phyloP scores from a whole-genome alignment of 2,888 invertebrate species.

The Acanthosepion pharaonis region DNA sequence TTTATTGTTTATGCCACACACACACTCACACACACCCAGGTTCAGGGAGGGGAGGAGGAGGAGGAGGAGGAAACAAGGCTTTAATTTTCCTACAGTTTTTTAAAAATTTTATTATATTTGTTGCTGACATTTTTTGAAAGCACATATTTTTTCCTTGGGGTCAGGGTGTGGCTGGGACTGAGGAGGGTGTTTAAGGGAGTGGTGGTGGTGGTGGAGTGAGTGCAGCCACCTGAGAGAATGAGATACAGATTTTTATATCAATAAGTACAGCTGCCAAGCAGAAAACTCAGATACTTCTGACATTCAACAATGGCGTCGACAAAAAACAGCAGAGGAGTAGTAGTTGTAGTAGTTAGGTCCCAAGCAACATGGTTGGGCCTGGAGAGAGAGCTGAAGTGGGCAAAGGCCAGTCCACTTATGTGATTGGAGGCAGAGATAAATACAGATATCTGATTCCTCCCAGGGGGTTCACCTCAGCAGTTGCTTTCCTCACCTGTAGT shows the following conservation, averaged over 20 bases:
- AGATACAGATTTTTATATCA: background rate
- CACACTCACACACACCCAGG: background rate
- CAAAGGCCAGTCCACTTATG: background rate
- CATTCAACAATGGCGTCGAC: background rate
- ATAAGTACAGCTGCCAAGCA: background rate
- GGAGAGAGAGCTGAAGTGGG: background rate
- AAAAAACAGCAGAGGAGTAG: background rate
- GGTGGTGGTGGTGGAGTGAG: background rate
- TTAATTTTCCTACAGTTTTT: too few species aligned
- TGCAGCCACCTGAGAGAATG: background rate
- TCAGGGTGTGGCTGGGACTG: background rate
- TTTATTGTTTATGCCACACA: background rate
- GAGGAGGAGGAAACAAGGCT: too few species aligned
- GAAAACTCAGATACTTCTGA: background rate
- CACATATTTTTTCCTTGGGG: too few species aligned
- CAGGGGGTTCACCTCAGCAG: background rate
- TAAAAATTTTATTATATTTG: too few species aligned
- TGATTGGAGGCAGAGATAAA: background rate
- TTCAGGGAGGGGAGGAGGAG: background rate
- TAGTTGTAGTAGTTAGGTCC: background rate
- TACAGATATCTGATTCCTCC: background rate
- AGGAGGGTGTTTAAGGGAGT: background rate
- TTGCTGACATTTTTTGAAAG: too few species aligned
- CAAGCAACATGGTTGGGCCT: background rate
- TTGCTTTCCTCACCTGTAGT: constrained; percentile 3